Evolutionary conservation across 1,140 invertebrate species (phyloP).

Genomic region (Eueides isabella): DNA sequence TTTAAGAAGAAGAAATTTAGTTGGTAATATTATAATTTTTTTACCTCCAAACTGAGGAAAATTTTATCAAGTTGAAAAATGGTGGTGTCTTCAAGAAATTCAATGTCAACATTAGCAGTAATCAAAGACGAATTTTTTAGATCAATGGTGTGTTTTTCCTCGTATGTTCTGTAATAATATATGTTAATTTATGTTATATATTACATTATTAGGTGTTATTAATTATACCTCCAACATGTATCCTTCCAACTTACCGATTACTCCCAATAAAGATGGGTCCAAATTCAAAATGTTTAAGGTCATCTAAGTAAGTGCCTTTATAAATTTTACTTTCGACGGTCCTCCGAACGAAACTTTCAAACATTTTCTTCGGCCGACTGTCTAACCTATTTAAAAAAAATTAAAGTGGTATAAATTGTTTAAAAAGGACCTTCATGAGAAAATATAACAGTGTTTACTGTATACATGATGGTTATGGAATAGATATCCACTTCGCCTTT

Average conservation of each 20-base stretch:
- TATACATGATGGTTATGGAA: too few relatives aligned
- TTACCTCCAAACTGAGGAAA: conserved; percentile 64
- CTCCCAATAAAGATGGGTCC: conserved; percentile 71
- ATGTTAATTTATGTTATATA: background rate
- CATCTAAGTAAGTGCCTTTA: conserved; percentile 71
- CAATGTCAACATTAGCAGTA: conserved; percentile 61
- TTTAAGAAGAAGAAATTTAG: background rate
- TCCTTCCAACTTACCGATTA: conserved; percentile 48
- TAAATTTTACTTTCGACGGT: conserved; percentile 66
- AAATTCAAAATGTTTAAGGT: conserved; percentile 71
- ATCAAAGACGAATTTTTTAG: conserved; percentile 71
- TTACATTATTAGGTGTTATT: background rate
- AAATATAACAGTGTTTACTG: too few relatives aligned
- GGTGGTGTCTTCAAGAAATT: conserved; percentile 64
- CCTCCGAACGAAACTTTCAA: conserved; percentile 68
- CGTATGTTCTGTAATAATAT: conserved; percentile 61
- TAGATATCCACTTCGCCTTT: too few relatives aligned
- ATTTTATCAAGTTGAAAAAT: conserved; percentile 65
- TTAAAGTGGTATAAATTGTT: background rate
- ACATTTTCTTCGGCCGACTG: conserved; percentile 74
- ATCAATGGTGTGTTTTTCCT: conserved; percentile 68
- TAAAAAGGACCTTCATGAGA: too few relatives aligned
- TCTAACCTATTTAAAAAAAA: conserved; percentile 55
- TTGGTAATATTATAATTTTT: background rate
- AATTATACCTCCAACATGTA: conserved; percentile 1